Base-by-base conservation (phyloP, 2,888 invertebrate genomes). In the Hemicrepidius hirtus region DNA sequence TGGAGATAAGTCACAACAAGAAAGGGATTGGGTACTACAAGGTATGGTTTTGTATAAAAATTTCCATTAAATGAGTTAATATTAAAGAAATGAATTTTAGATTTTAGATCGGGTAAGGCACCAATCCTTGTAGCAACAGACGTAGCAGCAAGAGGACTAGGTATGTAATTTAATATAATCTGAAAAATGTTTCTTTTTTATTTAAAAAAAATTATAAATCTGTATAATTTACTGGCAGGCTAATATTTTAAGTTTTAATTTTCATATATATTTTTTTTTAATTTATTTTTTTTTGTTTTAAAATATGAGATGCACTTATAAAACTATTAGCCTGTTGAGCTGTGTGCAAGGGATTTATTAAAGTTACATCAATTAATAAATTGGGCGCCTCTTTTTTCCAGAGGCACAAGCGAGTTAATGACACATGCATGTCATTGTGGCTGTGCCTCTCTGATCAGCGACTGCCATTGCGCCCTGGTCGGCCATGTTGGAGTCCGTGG, bases 121-220 rank as follows among this genome's bases (percentile, higher is more conserved):
- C 94, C 95, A 68, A 96, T 97, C 86, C 90, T 97, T 81, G 95
- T 97, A 76, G 97, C 97, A 77, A 97, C 97, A 46, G 97, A 97
- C 87, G 97, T 97, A 77, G 97, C 97, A 71, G 97, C 97, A 62
- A 90, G 97, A 85, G 97, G 97, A 82, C 89, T 97, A 89, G 97
- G 97, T 97, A 90, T 87, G 94, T 91, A 67, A 44, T 44, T 66
- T 72, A 67, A 21, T 57, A 40, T 46, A 73, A 37, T 55, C 20
- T 57, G n/a, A 57, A 46, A 63, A 57, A 37, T 59, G 50, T 71
- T 75, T 75, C 62, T 64, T 75, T 74, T 68, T 57, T 13, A 64
- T 60, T 53, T 5, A 32, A 32, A 32, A 32, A 32, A 32, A 44
- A 69, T 18, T 35, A 32, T 10, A 46, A 49, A 13, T 10, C 20